Conservation (phyloP, 2,888 invertebrate genomes). For the Abrostola triplasia region DNA sequence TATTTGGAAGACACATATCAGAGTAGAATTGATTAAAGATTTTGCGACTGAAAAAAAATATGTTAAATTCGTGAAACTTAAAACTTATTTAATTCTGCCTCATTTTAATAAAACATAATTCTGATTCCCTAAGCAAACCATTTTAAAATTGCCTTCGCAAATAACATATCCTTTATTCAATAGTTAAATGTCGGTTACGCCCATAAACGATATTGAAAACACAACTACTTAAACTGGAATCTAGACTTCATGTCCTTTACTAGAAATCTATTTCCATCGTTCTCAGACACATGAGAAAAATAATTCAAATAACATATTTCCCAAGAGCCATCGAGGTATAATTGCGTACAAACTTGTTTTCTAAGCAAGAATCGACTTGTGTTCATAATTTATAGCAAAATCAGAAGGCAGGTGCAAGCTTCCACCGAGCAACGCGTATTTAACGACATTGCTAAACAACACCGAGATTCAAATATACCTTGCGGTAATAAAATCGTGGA, state of each 20-base stretch:
- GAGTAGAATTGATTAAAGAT: too few species aligned
- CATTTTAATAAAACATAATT: too few species aligned
- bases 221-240: slow-evolving; percentile 23
- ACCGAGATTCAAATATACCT: slow-evolving; percentile 33
- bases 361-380: slow-evolving; percentile 57
- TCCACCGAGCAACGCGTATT: slow-evolving; percentile 24
- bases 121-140: too few species aligned
- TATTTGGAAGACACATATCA: too few species aligned
- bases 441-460: slow-evolving; percentile 20
- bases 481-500: slow-evolving; percentile 10
- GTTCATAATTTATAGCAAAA: slow-evolving; percentile 60
- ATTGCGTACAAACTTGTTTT: slow-evolving; percentile 63
- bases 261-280: slow-evolving; percentile 39
- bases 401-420: slow-evolving; percentile 59
- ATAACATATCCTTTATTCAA: too few species aligned
- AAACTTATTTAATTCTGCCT: too few species aligned
- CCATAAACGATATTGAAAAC: neutral
- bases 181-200: too few species aligned
- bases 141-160: too few species aligned
- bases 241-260: slow-evolving; percentile 16
- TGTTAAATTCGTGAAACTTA: too few species aligned
- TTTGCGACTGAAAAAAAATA: too few species aligned
- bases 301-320: slow-evolving; percentile 55
- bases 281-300: slow-evolving; percentile 44
- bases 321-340: slow-evolving; percentile 54